Evolutionary conservation across 2,113 vertebrate genomes (phyloP).

Genomic region (Noturus placidus): DNA sequence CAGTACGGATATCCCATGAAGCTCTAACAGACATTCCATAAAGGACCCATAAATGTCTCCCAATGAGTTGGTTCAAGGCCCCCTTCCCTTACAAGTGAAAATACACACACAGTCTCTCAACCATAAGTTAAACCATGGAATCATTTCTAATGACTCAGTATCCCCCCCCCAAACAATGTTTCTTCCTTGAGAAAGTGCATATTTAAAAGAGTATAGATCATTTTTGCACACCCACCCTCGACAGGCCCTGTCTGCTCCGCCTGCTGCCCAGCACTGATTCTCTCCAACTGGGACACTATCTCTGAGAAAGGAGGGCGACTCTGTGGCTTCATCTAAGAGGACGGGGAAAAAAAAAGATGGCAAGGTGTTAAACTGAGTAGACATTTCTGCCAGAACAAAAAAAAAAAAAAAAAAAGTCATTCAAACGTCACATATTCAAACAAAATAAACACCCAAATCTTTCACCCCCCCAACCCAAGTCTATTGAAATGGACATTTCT

Average conservation of each 20-base stretch:
- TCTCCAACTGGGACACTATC: slow-evolving; percentile 76
- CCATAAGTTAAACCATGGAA: background rate
- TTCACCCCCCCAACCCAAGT: background rate
- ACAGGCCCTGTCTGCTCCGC: slow-evolving; percentile 30
- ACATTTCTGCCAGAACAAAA: background rate
- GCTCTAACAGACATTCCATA: background rate
- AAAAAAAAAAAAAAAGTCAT: background rate
- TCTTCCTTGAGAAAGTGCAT: background rate
- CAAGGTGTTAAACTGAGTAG: background rate
- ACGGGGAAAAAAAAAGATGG: background rate
- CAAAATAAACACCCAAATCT: background rate
- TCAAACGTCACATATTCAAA: background rate
- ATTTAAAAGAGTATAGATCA: background rate
- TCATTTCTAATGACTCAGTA: background rate
- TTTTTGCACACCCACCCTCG: slow-evolving; percentile 57
- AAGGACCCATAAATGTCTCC: background rate
- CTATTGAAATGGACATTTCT: background rate
- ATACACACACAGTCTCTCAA: background rate
- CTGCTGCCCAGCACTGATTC: slow-evolving; percentile 52
- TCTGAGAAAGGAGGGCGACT: slow-evolving; percentile 80
- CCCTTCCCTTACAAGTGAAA: background rate
- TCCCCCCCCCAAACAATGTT: no score
- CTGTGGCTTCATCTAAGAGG: slow-evolving; percentile 78
- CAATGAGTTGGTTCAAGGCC: background rate
- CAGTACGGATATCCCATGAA: background rate